phyloP scores from a whole-genome alignment of 2,113 vertebrate species.

The Nycticebus coucang region DNA sequence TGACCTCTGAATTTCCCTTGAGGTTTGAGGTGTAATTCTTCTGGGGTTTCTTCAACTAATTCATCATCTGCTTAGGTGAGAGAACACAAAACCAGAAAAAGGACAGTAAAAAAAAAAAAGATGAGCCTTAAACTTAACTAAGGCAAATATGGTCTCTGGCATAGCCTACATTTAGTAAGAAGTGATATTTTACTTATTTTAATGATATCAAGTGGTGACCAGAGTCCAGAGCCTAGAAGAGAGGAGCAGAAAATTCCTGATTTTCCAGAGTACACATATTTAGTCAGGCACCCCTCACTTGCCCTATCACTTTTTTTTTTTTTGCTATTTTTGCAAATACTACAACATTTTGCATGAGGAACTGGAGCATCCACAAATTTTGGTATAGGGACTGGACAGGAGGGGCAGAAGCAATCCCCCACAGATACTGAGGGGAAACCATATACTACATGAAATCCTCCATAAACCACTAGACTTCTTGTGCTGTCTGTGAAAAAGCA shows the following conservation, averaged over 20 bases:
- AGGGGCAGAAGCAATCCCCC: neutral
- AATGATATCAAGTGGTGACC: neutral
- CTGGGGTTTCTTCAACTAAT: fast-evolving
- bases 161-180: neutral
- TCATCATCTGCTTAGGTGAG: neutral
- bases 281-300: neutral
- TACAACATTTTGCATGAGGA: neutral
- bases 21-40: neutral
- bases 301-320: neutral
- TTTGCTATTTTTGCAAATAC: neutral
- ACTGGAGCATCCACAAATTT: neutral
- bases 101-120: neutral
- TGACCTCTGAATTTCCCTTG: neutral
- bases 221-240: neutral
- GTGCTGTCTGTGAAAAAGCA: neutral
- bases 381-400: neutral
- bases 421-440: neutral
- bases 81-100: neutral
- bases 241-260: neutral
- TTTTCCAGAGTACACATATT: neutral
- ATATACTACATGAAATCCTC: neutral
- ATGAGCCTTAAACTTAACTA: neutral
- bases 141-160: neutral
- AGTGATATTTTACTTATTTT: neutral
- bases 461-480: neutral